These are phyloP conservation scores for Actinostola sp. DNA, from an alignment of 92 coral and sea anemone species.

Conservation along the genomic window DNA sequence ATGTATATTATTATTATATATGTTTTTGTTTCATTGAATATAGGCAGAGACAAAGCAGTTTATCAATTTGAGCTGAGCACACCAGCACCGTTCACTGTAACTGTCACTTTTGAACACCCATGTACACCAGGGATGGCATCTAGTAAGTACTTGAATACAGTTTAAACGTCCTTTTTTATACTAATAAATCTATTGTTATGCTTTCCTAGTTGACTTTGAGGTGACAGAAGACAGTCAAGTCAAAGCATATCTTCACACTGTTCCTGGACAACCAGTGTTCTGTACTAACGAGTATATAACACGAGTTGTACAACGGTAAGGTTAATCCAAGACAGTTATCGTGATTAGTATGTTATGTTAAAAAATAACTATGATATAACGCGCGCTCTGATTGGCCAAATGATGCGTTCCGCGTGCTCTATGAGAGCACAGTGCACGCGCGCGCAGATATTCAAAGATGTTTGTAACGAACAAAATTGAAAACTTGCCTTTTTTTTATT, in stretches of 20 bases:
- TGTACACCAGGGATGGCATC: constrained; percentile 88
- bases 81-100: constrained; percentile 81
- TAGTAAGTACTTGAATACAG: constrained; percentile 58
- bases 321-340: too few species aligned
- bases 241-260: constrained; percentile 81
- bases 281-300: constrained; percentile 87
- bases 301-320: constrained; percentile 88
- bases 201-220: constrained; percentile 77
- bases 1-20: neutral
- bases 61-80: constrained; percentile 80
- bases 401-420: too few species aligned
- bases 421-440: too few species aligned
- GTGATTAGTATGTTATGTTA: too few species aligned
- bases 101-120: constrained; percentile 93
- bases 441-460: too few species aligned
- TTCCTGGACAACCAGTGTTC: constrained; percentile 81
- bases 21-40: neutral
- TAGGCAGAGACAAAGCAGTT: constrained; percentile 59
- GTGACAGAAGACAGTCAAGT: constrained; percentile 71
- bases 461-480: too few species aligned
- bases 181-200: neutral
- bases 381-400: too few species aligned
- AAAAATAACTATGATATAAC: too few species aligned
- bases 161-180: too few species aligned
- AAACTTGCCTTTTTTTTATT: too few species aligned